These are phyloP conservation scores for Laspeyria flexula DNA, from an alignment of 2,888 invertebrate genomes.

Conservation along the genomic window DNA sequence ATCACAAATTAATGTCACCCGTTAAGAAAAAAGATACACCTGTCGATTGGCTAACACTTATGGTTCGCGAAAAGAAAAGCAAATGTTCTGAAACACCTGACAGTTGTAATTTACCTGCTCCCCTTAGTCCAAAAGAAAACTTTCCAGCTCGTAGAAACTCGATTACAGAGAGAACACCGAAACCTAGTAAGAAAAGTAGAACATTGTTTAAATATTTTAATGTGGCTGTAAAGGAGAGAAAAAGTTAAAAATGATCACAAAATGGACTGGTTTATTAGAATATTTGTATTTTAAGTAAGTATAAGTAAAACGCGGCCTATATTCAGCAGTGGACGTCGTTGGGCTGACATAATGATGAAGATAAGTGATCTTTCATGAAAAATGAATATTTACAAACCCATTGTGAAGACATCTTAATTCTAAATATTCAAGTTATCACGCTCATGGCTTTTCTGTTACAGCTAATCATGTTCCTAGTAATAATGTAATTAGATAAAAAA, in stretches of 20 bases:
- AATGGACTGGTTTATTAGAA: constrained; percentile 43
- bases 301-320: neutral
- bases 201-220: constrained; percentile 73
- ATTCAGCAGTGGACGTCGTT: too few relatives aligned
- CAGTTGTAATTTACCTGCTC: constrained; percentile 22
- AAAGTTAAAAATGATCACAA: constrained; percentile 10
- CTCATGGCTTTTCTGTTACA: too few relatives aligned
- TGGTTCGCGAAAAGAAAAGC: constrained; percentile 55
- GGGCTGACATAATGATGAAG: too few relatives aligned
- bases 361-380: too few relatives aligned
- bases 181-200: constrained; percentile 52
- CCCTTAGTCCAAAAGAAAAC: constrained; percentile 64
- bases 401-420: too few relatives aligned
- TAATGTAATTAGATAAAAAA: too few relatives aligned
- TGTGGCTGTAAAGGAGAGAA: constrained; percentile 58
- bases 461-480: too few relatives aligned
- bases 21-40: constrained; percentile 87
- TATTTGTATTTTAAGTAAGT: constrained; percentile 20
- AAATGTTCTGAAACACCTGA: constrained; percentile 29
- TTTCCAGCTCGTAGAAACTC: constrained; percentile 59
- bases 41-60: constrained; percentile 89
- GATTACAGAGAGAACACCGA: constrained; percentile 59
- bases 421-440: too few relatives aligned
- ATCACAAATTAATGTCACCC: constrained; percentile 89
- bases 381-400: too few relatives aligned